Conservation (phyloP, 2,888 invertebrate genomes). For the Blastobasis adustella region DNA sequence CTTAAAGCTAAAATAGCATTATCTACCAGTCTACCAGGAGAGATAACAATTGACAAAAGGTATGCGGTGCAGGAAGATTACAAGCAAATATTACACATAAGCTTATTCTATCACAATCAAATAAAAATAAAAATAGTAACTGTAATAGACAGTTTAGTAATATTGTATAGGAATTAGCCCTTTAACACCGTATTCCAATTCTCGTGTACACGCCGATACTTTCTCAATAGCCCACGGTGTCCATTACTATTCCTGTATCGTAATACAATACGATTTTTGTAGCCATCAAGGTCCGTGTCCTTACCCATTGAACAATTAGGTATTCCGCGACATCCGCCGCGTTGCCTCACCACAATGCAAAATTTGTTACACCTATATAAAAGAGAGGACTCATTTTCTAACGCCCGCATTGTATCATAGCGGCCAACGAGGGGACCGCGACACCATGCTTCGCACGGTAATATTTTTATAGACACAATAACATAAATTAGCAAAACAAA, state of each 20-base stretch:
- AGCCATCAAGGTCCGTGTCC: constrained; percentile 68
- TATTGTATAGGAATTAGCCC: too few relatives aligned
- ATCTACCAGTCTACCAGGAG: too few relatives aligned
- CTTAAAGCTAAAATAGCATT: too few relatives aligned
- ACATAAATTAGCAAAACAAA: background rate
- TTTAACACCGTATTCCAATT: too few relatives aligned
- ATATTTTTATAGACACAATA: constrained; percentile 1
- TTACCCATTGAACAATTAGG: constrained; percentile 67
- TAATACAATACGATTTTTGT: constrained; percentile 68
- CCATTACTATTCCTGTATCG: constrained; percentile 66
- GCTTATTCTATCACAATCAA: too few relatives aligned
- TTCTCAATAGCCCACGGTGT: constrained; percentile 52
- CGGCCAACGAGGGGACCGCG: constrained; percentile 39
- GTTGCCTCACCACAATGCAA: constrained; percentile 69
- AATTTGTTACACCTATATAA: constrained; percentile 74
- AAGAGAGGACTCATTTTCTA: constrained; percentile 62
- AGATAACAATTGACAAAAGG: too few relatives aligned
- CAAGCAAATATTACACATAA: too few relatives aligned
- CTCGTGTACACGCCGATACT: constrained; percentile 26
- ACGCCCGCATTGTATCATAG: constrained; percentile 61
- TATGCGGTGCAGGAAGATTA: too few relatives aligned
- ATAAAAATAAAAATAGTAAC: too few relatives aligned
- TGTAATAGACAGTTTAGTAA: too few relatives aligned
- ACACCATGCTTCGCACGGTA: constrained; percentile 54
- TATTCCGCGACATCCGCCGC: constrained; percentile 60